These are phyloP conservation scores for Lepus oiostolus DNA, from an alignment of 2,797 vertebrate genomes.

Conservation along the genomic window DNA sequence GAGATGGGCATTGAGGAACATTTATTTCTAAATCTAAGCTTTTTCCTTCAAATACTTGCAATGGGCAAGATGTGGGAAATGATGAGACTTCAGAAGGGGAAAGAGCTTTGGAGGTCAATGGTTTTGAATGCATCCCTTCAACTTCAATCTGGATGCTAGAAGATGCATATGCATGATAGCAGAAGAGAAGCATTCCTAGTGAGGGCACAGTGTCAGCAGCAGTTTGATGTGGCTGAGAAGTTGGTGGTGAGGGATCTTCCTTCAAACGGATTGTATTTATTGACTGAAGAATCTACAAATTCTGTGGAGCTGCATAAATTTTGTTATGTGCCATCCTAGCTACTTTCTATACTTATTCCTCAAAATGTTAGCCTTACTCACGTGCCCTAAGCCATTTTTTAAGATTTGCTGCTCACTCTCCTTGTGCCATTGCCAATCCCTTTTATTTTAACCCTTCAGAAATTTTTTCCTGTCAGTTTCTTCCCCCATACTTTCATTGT, in stretches of 20 bases:
- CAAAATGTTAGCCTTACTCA: neutral
- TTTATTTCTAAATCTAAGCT: neutral
- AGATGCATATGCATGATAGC: neutral
- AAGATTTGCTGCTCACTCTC: neutral
- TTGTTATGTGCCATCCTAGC: neutral
- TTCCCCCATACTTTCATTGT: neutral
- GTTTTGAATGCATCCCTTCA: neutral
- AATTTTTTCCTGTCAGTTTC: neutral
- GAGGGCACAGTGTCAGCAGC: neutral
- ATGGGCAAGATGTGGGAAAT: neutral
- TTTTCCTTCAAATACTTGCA: neutral
- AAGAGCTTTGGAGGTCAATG: neutral
- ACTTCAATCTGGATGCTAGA: neutral
- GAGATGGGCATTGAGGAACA: neutral
- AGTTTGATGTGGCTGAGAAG: neutral
- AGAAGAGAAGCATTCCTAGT: neutral
- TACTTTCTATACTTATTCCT: neutral
- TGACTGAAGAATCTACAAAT: neutral
- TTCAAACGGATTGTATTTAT: neutral
- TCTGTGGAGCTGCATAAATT: neutral
- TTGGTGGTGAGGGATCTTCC: neutral
- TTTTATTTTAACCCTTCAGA: neutral
- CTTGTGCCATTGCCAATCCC: neutral
- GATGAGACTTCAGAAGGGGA: neutral
- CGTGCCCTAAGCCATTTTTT: neutral